Base-by-base conservation (phyloP, 2,113 vertebrate genomes). In the Chaetodon auriga region DNA sequence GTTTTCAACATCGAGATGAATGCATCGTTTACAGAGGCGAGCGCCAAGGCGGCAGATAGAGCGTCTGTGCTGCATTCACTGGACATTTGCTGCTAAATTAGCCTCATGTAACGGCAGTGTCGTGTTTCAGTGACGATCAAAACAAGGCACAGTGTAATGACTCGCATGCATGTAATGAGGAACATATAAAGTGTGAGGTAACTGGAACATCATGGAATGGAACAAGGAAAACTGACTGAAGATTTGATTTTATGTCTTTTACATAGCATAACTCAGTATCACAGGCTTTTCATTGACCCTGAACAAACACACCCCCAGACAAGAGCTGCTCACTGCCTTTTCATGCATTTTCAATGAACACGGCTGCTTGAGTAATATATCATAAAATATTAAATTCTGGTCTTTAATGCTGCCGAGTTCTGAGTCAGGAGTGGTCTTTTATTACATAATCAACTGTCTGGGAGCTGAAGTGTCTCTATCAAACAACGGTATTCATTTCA, bases 341-440 rank as follows among this genome's bases (percentile, higher is more conserved):
- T 87, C 83, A 84, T 90, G 81, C 82, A 84, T 91, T 89, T 83
- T 83, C 71, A 84, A 82, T 84, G 75, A 85, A 77, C 64, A 64
- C 75, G 36, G 79, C 83, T 89, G 77, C 80, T 75, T 82, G 75
- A 92, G 92, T 84, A 90, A 90, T 82, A 85, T 63, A 19, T 81
- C 85, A 92, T 92, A 13, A 93, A 91, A 90, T 92, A 93, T 93
- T 91, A 43, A 87, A 76, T 78, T 61, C 78, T 90, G 61, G 70
- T 75, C 55, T 86, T 82, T 72, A 88, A 92, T 85, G 85, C 87
- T 80, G 66, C 58, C 0, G 63, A 87, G 77, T 0, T 41, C 86
- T 86, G 87, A 89, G 69, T 89, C 90, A 83, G 82, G 82, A 86
- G n/a, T 38, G 36, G 54, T 75, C 43, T 82, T 77, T 80, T 68